Evolutionary conservation across 2,888 invertebrate species (phyloP).

Genomic region (Himalopsyche tibetana): DNA sequence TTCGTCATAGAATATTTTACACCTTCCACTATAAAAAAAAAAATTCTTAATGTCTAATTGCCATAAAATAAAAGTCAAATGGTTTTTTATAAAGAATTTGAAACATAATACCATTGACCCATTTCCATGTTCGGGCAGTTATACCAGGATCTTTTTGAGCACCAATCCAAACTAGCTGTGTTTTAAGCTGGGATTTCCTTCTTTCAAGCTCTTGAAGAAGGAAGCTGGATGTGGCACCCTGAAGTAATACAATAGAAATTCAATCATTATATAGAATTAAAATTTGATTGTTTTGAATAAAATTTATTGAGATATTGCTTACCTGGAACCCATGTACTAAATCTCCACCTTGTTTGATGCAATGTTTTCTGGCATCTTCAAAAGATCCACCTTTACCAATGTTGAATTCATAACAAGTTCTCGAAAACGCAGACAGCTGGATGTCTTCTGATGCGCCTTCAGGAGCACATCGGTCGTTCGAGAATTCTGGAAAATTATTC

Average conservation of each 20-base stretch:
- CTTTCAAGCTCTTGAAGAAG: conserved; percentile 88
- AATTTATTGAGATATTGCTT: conserved; percentile 47
- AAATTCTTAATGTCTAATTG: too few relatives aligned
- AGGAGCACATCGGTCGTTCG: conserved; percentile 88
- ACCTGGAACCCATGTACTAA: conserved; percentile 83
- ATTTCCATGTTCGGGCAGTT: conserved; percentile 90
- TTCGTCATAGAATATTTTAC: too few relatives aligned
- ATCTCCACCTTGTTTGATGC: conserved; percentile 84
- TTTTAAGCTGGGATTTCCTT: conserved; percentile 86
- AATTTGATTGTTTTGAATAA: not conserved
- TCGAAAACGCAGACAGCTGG: conserved; percentile 88
- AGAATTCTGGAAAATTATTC: conserved; percentile 81
- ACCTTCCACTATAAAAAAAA: too few relatives aligned
- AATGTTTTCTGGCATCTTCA: conserved; percentile 86
- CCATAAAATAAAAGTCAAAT: too few relatives aligned
- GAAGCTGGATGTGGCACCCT: conserved; percentile 81
- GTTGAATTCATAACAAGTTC: conserved; percentile 93
- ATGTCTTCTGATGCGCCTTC: conserved; percentile 86
- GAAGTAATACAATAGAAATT: conserved; percentile 61
- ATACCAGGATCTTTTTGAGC: conserved; percentile 91
- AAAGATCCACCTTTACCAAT: conserved; percentile 89
- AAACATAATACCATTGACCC: conserved; percentile 86
- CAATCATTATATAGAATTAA: conserved; percentile 44
- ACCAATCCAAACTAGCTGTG: conserved; percentile 94
- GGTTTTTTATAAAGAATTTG: too few relatives aligned